phyloP scores from a whole-genome alignment of 2,797 vertebrate genomes.

The Diceros bicornis region DNA sequence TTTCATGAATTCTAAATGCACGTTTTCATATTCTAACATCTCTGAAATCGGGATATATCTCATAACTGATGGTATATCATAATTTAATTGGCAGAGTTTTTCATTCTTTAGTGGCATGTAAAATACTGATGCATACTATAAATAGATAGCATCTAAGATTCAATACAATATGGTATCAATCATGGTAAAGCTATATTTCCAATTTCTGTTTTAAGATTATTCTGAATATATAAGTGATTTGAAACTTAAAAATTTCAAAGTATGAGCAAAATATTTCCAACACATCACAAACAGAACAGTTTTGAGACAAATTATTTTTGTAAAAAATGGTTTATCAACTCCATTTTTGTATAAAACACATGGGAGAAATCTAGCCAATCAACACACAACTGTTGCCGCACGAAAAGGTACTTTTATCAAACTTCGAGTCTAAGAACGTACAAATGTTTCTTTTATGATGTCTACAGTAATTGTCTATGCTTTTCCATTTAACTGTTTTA shows the following conservation, averaged over 20 bases:
- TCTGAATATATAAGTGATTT: not conserved
- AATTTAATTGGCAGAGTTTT: not conserved
- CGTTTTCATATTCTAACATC: not conserved
- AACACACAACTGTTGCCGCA: constrained; percentile 91
- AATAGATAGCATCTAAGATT: not conserved
- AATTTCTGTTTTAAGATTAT: constrained; percentile 34
- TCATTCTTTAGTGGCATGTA: not conserved
- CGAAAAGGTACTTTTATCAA: constrained; percentile 90
- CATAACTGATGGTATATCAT: not conserved
- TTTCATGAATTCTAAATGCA: not conserved
- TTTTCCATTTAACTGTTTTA: constrained; percentile 89
- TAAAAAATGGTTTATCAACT: constrained; percentile 97
- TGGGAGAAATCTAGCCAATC: constrained; percentile 94
- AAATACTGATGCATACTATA: not conserved
- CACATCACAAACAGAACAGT: constrained; percentile 73
- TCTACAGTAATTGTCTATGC: constrained; percentile 90
- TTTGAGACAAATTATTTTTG: constrained; percentile 88
- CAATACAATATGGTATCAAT: not conserved
- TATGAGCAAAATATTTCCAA: constrained; percentile 63
- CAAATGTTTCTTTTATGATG: constrained; percentile 88
- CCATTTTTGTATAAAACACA: constrained; percentile 98
- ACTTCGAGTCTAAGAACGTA: constrained; percentile 93
- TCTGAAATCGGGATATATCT: not conserved
- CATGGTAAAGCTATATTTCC: not conserved
- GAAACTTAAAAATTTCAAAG: constrained; percentile 19